Conservation (phyloP, 1,140 invertebrate species). For the Anoplophora glabripennis region DNA sequence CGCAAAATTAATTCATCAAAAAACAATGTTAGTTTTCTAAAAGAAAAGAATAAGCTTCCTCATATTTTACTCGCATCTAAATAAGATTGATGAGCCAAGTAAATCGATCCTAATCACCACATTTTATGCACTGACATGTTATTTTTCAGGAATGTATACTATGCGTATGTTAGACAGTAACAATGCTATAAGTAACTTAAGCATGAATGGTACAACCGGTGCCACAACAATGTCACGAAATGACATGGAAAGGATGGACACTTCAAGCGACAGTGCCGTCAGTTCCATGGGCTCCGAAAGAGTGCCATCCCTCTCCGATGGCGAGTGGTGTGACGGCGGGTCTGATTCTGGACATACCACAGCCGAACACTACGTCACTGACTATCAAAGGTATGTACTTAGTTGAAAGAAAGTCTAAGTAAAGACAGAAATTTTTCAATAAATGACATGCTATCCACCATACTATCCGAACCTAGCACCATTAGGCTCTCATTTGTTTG, state of each 20-base stretch:
- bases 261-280: conserved; percentile 81
- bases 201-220: conserved; percentile 45
- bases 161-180: conserved; percentile 76
- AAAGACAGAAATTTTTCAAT: no score
- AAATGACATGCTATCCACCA: no score
- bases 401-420: no score
- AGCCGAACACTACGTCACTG: conserved; percentile 58
- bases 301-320: conserved; percentile 82
- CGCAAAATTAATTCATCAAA: no score
- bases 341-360: conserved; percentile 75
- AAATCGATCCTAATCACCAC: neutral
- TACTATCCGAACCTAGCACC: no score
- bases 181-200: conserved; percentile 40
- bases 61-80: no score
- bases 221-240: conserved; percentile 47
- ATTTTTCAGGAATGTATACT: conserved; percentile 76
- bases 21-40: no score
- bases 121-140: neutral
- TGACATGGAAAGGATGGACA: conserved; percentile 69
- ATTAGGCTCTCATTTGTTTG: no score
- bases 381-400: conserved; percentile 51
- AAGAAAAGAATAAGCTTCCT: no score
- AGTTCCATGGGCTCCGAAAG: conserved; percentile 88
- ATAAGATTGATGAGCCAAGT: no score
- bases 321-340: conserved; percentile 83